A percentile compares a stretch with the other conserved stretches of the same genome.
Evolutionary conservation across 2,797 vertebrate genomes (phyloP).

Genomic region (Anolis apletophallus): DNA sequence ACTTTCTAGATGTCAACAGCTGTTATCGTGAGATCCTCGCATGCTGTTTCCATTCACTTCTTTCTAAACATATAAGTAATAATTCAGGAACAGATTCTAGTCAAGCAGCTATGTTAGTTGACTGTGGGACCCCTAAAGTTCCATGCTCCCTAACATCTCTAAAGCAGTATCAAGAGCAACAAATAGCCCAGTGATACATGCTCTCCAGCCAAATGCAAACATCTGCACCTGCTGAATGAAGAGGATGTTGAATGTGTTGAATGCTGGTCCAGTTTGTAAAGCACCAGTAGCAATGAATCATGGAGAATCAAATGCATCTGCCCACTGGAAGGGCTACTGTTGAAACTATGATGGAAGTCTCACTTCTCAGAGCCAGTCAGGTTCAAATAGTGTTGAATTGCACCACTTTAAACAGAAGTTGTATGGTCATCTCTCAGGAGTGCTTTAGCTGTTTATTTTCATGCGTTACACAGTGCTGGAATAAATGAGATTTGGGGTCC

Average conservation of each 20-base stretch:
- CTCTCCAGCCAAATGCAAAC: neutral
- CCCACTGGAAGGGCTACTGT: too few species aligned
- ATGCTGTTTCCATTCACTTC: neutral
- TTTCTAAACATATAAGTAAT: conserved; percentile 23
- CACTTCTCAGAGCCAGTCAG: too few species aligned
- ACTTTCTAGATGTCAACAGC: neutral
- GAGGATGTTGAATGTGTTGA: neutral
- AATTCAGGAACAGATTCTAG: conserved; percentile 12
- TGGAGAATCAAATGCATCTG: too few species aligned
- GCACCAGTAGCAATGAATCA: too few species aligned
- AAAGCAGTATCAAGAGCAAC: neutral
- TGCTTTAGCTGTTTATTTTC: too few species aligned
- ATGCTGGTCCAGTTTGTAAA: neutral
- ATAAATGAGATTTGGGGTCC: too few species aligned
- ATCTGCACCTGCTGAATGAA: neutral
- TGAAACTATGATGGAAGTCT: too few species aligned
- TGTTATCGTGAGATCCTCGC: neutral
- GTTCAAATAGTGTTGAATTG: too few species aligned
- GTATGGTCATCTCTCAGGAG: too few species aligned
- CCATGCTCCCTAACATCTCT: neutral
- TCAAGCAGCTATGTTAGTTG: neutral
- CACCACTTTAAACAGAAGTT: too few species aligned
- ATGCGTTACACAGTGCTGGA: too few species aligned
- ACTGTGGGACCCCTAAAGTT: neutral
- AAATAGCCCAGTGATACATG: neutral